Conservation (phyloP, 2,888 invertebrate species). For the Melipona beecheii region DNA sequence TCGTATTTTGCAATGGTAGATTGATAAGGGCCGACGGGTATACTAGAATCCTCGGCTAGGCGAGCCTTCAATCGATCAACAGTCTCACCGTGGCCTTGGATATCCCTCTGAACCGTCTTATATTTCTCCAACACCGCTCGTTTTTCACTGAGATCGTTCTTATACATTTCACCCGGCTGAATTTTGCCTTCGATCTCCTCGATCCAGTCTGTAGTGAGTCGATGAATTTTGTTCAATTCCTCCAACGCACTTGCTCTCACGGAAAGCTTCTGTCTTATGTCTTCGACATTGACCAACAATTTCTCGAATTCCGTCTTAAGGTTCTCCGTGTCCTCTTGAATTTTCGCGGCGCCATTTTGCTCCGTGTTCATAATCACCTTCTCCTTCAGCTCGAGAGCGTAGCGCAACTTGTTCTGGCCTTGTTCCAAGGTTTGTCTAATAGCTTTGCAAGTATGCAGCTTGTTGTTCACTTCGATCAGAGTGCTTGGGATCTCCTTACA, state of each 20-base stretch:
- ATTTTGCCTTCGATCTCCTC: conserved; percentile 94
- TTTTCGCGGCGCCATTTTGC: conserved; percentile 93
- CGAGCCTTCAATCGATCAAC: conserved; percentile 91
- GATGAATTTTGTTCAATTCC: conserved; percentile 93
- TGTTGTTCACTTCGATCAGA: conserved; percentile 93
- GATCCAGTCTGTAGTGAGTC: conserved; percentile 93
- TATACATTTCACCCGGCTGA: conserved; percentile 89
- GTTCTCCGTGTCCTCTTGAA: conserved; percentile 95
- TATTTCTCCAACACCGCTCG: conserved; percentile 95
- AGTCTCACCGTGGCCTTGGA: conserved; percentile 91
- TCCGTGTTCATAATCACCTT: conserved; percentile 97
- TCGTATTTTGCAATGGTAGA: conserved; percentile 90
- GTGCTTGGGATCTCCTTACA: conserved; percentile 93
- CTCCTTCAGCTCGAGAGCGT: conserved; percentile 95
- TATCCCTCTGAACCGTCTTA: conserved; percentile 92
- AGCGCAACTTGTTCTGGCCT: conserved; percentile 94
- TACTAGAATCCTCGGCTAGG: conserved; percentile 88
- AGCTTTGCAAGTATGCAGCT: conserved; percentile 93
- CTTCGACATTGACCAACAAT: conserved; percentile 91
- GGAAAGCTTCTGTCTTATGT: conserved; percentile 90
- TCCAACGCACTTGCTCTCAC: conserved; percentile 92
- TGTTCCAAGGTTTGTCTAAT: conserved; percentile 96
- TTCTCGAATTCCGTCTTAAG: conserved; percentile 96
- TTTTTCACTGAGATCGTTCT: conserved; percentile 96
- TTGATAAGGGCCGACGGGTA: conserved; percentile 89